These are phyloP conservation scores for Sebastes miniatus DNA, from an alignment of 2,797 vertebrate genomes.

Conservation along the genomic window DNA sequence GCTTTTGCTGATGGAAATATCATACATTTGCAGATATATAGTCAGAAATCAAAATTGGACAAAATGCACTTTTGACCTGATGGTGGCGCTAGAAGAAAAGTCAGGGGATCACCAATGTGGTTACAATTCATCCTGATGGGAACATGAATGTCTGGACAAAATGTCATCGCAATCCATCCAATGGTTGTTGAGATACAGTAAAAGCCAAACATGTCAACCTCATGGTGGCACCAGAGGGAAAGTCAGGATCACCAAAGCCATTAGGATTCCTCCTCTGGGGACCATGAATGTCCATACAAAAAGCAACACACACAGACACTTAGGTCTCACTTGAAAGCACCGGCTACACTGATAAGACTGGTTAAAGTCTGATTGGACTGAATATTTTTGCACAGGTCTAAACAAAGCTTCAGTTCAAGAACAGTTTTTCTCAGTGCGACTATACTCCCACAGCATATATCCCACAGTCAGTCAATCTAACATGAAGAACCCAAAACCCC, in stretches of 20 bases:
- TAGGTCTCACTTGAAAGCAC: background rate
- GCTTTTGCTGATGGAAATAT: background rate
- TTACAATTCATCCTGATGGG: background rate
- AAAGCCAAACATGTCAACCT: background rate
- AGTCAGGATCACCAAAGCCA: too few relatives aligned
- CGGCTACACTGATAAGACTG: background rate
- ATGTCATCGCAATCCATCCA: background rate
- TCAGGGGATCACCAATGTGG: background rate
- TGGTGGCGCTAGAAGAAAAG: background rate
- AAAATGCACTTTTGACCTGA: background rate
- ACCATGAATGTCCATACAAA: background rate
- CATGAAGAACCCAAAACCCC: conserved; percentile 61
- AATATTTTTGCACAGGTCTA: conserved; percentile 7
- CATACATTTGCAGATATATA: background rate
- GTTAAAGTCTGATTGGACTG: conserved; percentile 7
- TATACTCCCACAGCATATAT: conserved; percentile 12
- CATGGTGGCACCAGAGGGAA: background rate
- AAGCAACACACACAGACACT: background rate
- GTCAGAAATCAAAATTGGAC: background rate
- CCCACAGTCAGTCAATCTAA: conserved; percentile 13
- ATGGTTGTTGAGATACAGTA: background rate
- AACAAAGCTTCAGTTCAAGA: conserved; percentile 3
- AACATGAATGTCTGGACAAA: background rate
- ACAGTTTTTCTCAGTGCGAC: conserved; percentile 10
- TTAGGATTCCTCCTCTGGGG: background rate